A percentile compares a stretch with the other conserved stretches of the same genome.
phyloP scores from a whole-genome alignment of 2,113 vertebrate genomes.

The Oplegnathus fasciatus region DNA sequence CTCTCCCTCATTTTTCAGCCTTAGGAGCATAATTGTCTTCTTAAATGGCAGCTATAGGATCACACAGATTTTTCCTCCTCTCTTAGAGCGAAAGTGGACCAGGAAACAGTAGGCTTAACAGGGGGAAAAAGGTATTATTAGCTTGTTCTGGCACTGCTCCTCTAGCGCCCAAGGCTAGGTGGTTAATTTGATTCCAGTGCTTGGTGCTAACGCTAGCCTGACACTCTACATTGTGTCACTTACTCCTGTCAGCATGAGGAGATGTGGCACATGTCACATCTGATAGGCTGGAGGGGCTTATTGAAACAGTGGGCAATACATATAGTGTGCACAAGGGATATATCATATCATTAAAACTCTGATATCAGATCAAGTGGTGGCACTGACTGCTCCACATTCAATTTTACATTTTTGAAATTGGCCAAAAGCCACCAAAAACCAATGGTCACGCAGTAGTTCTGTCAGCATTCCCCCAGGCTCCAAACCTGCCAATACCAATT shows the following conservation, averaged over 20 bases:
- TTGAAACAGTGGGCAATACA: slow-evolving; percentile 22
- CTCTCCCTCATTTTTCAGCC: slow-evolving; percentile 18
- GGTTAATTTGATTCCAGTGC: slow-evolving; percentile 82
- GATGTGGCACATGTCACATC: slow-evolving; percentile 75
- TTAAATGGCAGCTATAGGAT: slow-evolving; percentile 30
- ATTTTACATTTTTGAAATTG: slow-evolving; percentile 1
- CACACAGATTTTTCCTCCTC: slow-evolving; percentile 40
- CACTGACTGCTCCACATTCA: not conserved
- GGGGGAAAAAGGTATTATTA: slow-evolving; percentile 79
- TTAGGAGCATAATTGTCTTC: slow-evolving; percentile 25
- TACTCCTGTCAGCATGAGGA: slow-evolving; percentile 60
- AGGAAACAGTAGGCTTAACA: slow-evolving; percentile 63
- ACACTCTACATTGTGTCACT: slow-evolving; percentile 72
- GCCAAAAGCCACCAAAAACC: slow-evolving; percentile 12
- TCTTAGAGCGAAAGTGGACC: slow-evolving; percentile 63
- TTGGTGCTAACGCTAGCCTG: slow-evolving; percentile 72
- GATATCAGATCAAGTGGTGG: slow-evolving; percentile 2
- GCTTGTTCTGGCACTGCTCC: slow-evolving; percentile 74
- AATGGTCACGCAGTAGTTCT: not conserved
- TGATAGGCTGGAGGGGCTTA: slow-evolving; percentile 43
- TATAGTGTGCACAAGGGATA: not conserved
- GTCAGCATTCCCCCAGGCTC: not conserved
- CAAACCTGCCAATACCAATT: slow-evolving; percentile 63
- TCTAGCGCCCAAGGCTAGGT: slow-evolving; percentile 77
- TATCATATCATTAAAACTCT: slow-evolving; percentile 8